A percentile compares a stretch with the other conserved stretches of the same genome.
phyloP scores from a whole-genome alignment of 2,888 invertebrate species.

The Epirrhoe tristata region DNA sequence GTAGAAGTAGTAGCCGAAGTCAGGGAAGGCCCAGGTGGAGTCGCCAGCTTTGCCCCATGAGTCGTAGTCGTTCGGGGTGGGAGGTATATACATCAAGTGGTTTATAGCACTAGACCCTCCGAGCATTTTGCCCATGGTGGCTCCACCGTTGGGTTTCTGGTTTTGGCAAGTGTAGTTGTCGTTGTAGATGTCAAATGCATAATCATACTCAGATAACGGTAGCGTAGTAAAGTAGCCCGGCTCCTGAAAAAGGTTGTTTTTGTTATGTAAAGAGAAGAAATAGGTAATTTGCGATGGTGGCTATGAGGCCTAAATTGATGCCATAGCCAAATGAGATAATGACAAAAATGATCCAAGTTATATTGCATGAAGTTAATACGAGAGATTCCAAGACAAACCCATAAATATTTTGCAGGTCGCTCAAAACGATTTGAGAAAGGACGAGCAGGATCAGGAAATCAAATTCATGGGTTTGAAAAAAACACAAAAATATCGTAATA shows the following conservation, averaged over 20 bases:
- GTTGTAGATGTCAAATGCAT: slow-evolving; percentile 48
- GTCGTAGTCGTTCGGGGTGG: slow-evolving; percentile 50
- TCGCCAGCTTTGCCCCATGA: slow-evolving; percentile 52
- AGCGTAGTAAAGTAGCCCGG: slow-evolving; percentile 49
- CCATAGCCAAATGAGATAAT: too few species aligned
- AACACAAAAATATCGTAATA: too few species aligned
- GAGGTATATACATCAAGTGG: slow-evolving; percentile 51
- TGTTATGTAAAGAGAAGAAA: too few species aligned
- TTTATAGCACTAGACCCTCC: slow-evolving; percentile 58
- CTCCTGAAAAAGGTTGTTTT: slow-evolving; percentile 46
- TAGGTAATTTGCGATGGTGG: too few species aligned
- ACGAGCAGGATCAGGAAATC: too few species aligned
- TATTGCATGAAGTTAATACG: too few species aligned
- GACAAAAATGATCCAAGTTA: too few species aligned
- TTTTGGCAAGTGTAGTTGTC: slow-evolving; percentile 49
- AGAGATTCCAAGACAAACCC: too few species aligned
- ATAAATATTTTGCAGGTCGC: too few species aligned
- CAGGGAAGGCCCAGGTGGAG: slow-evolving; percentile 49
- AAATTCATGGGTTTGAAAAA: too few species aligned
- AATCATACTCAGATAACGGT: slow-evolving; percentile 49
- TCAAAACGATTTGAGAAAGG: too few species aligned
- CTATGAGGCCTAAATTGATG: too few species aligned
- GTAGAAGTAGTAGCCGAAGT: slow-evolving; percentile 51
- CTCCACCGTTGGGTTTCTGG: slow-evolving; percentile 33
- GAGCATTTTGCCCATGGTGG: slow-evolving; percentile 56